phyloP scores from a whole-genome alignment of 2,888 invertebrate species.

The Zygaena filipendulae region DNA sequence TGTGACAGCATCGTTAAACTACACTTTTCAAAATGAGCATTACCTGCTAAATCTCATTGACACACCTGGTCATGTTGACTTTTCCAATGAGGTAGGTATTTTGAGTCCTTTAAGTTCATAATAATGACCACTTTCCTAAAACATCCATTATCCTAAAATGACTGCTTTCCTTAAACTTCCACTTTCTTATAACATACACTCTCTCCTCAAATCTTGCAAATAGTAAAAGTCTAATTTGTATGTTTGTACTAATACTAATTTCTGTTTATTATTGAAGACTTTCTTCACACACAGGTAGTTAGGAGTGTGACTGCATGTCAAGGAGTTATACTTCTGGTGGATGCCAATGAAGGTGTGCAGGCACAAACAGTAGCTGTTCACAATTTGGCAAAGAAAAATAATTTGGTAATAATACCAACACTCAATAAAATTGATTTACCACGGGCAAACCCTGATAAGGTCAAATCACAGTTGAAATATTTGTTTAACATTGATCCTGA shows the following conservation, averaged over 20 bases:
- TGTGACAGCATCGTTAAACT: constrained; percentile 90
- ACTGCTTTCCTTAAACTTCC: too few species aligned
- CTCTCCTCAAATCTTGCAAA: too few species aligned
- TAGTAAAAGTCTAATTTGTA: too few species aligned
- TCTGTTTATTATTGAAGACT: too few species aligned
- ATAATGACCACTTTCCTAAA: too few species aligned
- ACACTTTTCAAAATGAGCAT: constrained; percentile 73
- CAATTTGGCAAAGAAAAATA: constrained; percentile 85
- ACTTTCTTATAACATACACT: too few species aligned
- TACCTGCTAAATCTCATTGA: constrained; percentile 96
- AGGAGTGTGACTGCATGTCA: constrained; percentile 93
- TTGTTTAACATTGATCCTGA: constrained; percentile 84
- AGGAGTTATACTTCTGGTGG: constrained; percentile 93
- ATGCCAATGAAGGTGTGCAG: constrained; percentile 96
- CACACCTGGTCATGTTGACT: constrained; percentile 98
- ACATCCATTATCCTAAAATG: too few species aligned
- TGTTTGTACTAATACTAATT: too few species aligned
- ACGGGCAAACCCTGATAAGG: constrained; percentile 86
- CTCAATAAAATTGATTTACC: constrained; percentile 97
- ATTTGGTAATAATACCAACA: constrained; percentile 88
- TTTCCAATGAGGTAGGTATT: constrained; percentile 87
- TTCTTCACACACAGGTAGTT: constrained; percentile 76
- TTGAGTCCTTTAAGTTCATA: background rate
- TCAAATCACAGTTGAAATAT: constrained; percentile 79
- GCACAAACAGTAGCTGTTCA: constrained; percentile 99